Base-by-base conservation (phyloP, 2,888 invertebrate genomes). In the Agrotis segetum region DNA sequence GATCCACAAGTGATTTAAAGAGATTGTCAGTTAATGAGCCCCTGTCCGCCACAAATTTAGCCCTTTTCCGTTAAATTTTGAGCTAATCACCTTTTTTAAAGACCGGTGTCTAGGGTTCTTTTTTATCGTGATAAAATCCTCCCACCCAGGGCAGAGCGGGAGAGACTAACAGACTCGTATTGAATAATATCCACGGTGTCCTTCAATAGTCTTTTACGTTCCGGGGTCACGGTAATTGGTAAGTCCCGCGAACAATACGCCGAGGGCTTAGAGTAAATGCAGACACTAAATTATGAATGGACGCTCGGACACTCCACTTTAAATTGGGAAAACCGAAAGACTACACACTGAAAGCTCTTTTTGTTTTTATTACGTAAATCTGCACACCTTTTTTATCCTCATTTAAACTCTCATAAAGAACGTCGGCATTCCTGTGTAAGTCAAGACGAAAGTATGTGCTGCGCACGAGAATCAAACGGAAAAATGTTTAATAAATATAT, bases 1-100 rank as follows among this genome's bases (percentile, higher is more conserved):
- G 92, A 91, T 93, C 92, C 87, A 91, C 93, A 92, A 95, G 95
- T 94, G 94, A 95, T 95, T 95, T 94, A 94, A 93, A 93, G 93
- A 94, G 93, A 94, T 94, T 93, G 92, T 93, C 94, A 93, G 94
- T 92, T 94, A 94, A 95, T 94, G 93, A 92, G 91, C 85, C 89
- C 84, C 85, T 87, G 92, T 88, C 89, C 90, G 89, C 93, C 94
- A 92, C 95, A 93, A 93, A 93, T 92, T 92, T 85, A 93, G 92
- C 93, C 93, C 93, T 92, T 93, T 91, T 87, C 86, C 88, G 87
- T 86, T 88, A 86, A 88, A 89, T 89, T 87, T 84, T 73, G 82
- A 88, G 83, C 88, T 91, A 91, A 92, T 89, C 87, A 88, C 74
- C 81, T 77, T 82, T 88, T 87, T 71, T 79, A 82, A 77, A 79